A percentile compares a stretch with the other conserved stretches of the same genome.
phyloP scores from a whole-genome alignment of 2,888 invertebrate genomes.

The Steinernema carpocapsae region DNA sequence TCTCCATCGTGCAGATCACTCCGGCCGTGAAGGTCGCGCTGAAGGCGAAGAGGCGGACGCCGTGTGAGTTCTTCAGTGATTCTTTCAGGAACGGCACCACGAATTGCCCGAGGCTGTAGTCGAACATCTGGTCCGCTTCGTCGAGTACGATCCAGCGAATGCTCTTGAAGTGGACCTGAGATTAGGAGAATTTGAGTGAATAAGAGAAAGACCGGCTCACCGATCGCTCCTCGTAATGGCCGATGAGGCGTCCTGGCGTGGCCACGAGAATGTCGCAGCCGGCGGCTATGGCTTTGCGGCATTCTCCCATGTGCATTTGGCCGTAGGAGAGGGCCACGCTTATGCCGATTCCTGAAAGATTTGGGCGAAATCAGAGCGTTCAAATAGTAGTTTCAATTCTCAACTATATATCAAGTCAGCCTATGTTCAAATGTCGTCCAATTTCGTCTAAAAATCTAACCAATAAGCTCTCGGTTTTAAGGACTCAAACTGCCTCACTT shows the following conservation, averaged over 20 bases:
- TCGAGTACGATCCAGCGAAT: slow-evolving; percentile 91
- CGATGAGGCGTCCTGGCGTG: slow-evolving; percentile 3
- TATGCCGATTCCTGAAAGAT: not conserved
- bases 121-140: slow-evolving; percentile 93
- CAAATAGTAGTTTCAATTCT: no score
- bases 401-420: no score
- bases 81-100: slow-evolving; percentile 8
- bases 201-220: no score
- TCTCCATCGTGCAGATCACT: not conserved
- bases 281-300: not conserved
- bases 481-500: no score
- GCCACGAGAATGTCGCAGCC: slow-evolving; percentile 11
- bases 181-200: no score
- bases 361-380: no score
- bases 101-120: slow-evolving; percentile 12
- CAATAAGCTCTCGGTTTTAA: no score
- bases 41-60: not conserved
- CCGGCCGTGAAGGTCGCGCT: not conserved
- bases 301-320: not conserved
- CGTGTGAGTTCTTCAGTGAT: not conserved
- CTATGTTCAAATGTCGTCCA: no score
- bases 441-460: no score
- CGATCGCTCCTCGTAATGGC: slow-evolving; percentile 11
- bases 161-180: slow-evolving; percentile 69
- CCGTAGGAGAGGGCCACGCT: slow-evolving; percentile 15